Base-by-base conservation (phyloP, 1,140 invertebrate species). In the Neodiprion pinetum region DNA sequence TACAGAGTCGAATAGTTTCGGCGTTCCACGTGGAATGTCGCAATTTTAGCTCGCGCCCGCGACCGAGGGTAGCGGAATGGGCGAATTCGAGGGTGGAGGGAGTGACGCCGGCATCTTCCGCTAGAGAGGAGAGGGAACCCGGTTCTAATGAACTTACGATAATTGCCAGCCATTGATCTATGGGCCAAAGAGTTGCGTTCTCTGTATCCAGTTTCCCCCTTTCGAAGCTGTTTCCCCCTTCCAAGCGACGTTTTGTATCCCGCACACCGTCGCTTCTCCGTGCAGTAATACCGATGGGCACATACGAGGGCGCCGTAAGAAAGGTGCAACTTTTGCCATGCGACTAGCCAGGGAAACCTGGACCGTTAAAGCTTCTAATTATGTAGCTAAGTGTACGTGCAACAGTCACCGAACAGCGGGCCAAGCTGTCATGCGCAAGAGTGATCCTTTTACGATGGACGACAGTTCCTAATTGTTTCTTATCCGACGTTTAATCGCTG, bases 1-100 rank as follows among this genome's bases (percentile, higher is more conserved):
- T 88, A 88, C 87, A 73, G 85, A 88, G 86, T 88, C 86, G 83
- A 88, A 88, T 88, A 88, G 87, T 88, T 88, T 87, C 84, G 84
- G 86, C 86, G 84, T 86, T 86, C 86, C 84, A 80, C 85, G 81
- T 86, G 86, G 87, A 88, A 88, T 88, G 87, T 88, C 87, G 87
- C 87, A 88, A 88, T 88, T 88, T 87, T 86, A 85, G 81, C 82
- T 86, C 80, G 76, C 79, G 78, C 67, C 21, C 17, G 67, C 17
- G 67, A 69, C 21, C 11, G 40, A 69, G 67, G 67, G 67, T 69
- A 21, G 23, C 14, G 21, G 21, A 23, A 47, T 21, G 67, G 78
- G 79, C 76, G 21, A 23, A 40, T 65, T 73, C 10, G 47, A 11
- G 66, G 66, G 72, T 67, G 21, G 67, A 75, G 40, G 67, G 48